Evolutionary conservation across 2,797 vertebrate genomes (phyloP).

Genomic region (Eulemur mongoz): DNA sequence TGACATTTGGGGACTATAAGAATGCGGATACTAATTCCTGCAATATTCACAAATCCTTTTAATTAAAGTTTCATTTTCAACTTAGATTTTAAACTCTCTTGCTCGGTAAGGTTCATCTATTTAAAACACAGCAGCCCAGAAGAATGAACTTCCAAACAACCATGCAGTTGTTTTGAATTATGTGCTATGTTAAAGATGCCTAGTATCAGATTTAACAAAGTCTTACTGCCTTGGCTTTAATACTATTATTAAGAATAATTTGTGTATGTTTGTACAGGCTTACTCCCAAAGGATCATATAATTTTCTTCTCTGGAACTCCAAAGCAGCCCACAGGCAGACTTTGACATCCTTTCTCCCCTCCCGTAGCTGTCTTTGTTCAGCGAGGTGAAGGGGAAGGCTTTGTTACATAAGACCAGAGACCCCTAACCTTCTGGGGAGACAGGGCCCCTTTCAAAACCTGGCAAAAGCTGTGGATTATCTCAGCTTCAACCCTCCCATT

Average conservation of each 20-base stretch:
- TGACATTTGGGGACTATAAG: not conserved
- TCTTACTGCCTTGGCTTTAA: conserved; percentile 35
- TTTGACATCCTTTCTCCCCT: not conserved
- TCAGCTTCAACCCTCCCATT: not conserved
- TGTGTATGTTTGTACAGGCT: conserved; percentile 25
- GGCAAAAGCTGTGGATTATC: not conserved
- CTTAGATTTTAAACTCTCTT: not conserved
- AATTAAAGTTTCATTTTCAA: not conserved
- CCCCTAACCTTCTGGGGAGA: not conserved
- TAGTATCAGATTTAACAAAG: conserved; percentile 32
- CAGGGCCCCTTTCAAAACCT: not conserved
- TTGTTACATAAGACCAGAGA: not conserved
- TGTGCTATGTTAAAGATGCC: not conserved
- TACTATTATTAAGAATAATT: conserved; percentile 31
- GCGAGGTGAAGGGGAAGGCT: not conserved
- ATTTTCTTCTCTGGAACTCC: conserved; percentile 30
- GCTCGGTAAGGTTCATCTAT: not conserved
- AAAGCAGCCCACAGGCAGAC: not conserved
- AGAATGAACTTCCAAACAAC: conserved; percentile 45
- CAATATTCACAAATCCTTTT: not conserved
- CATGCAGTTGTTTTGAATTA: conserved; percentile 41
- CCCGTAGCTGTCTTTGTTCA: not conserved
- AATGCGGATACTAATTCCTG: not conserved
- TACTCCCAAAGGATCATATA: not conserved
- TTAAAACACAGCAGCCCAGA: not conserved